phyloP scores from a whole-genome alignment of 2,888 invertebrate species.

The Amphipyra berbera region DNA sequence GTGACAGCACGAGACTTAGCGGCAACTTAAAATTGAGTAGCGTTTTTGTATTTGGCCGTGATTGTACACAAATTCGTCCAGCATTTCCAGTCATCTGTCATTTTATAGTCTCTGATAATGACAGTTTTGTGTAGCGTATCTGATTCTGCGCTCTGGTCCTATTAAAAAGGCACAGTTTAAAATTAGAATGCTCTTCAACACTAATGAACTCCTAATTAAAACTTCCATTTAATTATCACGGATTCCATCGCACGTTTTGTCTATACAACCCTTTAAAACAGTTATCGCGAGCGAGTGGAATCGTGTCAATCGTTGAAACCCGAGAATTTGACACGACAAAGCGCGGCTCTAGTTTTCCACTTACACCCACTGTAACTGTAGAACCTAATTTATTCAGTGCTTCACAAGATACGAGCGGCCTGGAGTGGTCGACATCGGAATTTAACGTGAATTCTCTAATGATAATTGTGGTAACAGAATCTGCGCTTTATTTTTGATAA shows the following conservation, averaged over 20 bases:
- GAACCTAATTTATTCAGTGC: constrained; percentile 64
- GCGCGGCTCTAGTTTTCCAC: constrained; percentile 53
- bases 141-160: too few species aligned
- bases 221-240: constrained; percentile 31
- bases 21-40: too few species aligned
- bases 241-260: constrained; percentile 18
- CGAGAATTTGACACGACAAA: constrained; percentile 42
- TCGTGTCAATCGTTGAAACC: constrained; percentile 46
- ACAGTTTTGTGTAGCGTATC: too few species aligned
- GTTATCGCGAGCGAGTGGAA: constrained; percentile 34
- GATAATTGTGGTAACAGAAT: constrained; percentile 25
- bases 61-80: too few species aligned
- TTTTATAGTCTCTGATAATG: too few species aligned
- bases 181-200: constrained; percentile 4
- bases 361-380: constrained; percentile 51
- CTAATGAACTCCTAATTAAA: constrained; percentile 37
- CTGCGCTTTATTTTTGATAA: constrained; percentile 18
- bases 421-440: constrained; percentile 51
- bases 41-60: too few species aligned
- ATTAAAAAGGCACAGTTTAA: too few species aligned
- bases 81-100: too few species aligned
- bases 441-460: constrained; percentile 36
- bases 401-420: constrained; percentile 51
- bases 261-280: constrained; percentile 31
- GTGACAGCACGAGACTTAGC: too few species aligned